Base-by-base conservation (phyloP, 2,797 vertebrate genomes). In the Anniella stebbinsi region DNA sequence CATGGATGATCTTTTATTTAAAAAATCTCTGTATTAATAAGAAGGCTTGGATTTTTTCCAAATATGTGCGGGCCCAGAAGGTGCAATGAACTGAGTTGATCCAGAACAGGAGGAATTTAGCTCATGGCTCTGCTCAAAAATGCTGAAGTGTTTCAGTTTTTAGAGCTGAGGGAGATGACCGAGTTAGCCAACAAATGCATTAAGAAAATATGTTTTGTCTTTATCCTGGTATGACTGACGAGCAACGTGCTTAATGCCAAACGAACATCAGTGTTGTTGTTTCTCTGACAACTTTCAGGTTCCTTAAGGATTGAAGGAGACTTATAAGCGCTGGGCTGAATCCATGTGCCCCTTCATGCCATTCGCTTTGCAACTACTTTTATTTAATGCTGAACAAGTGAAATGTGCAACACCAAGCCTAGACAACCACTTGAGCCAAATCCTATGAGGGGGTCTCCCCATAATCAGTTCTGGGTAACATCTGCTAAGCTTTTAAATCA, bases 151-250 rank as follows among this genome's bases (percentile, higher is more conserved):
- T 88, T 73, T 93, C 93, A 92, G 90, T 93, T 92, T 96, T 94
- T 87, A 90, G 86, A 93, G 45, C 89, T 93, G 93, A 86, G 87
- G 60, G 86, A 89, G 87, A 93, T 90, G 89, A 87, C 17, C 70
- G 0, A 0, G 70, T 94, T 92, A 94, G 96, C 94, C 96, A 96
- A 95, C 88, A 95, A 95, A 95, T 92, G 92, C 88, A 90, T 96
- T 94, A 95, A 91, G 88, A 92, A 93, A 94, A 84, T 89, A 92
- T 94, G 93, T 91, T 93, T 95, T 78, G 76, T 92, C 94, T 92
- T 86, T 90, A 54, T 73, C 30, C 72, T 45, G 41, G 83, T 77
- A 91, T 94, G 83, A 95, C 91, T 88, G 93, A 80, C 83, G 1
- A 6, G 48, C 18, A 63, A 63, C 60, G 23, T 25, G 21, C 23